phyloP scores from a whole-genome alignment of 53 echinoderm and acorn worm genomes.

The Apostichopus leukothele region DNA sequence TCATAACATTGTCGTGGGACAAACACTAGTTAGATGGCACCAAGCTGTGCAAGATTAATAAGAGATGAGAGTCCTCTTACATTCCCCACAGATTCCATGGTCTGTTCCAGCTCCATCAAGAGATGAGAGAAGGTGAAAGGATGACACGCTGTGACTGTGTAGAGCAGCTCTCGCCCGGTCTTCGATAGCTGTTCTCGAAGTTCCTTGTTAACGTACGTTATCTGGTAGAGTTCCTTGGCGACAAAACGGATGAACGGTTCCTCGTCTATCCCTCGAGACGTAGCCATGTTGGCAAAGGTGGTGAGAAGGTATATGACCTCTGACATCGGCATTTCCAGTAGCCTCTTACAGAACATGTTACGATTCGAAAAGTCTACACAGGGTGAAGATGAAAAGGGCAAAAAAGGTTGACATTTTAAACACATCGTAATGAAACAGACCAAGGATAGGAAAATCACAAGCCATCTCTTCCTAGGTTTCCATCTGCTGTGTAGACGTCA shows the following conservation, averaged over 20 bases:
- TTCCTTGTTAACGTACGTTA: slow-evolving; percentile 79
- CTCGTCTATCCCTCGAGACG: slow-evolving; percentile 62
- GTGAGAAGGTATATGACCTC: slow-evolving; percentile 95
- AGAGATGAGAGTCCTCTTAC: slow-evolving; percentile 7
- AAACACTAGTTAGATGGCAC: too few species aligned
- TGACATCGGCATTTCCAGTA: slow-evolving; percentile 85
- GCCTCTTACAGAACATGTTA: slow-evolving; percentile 67
- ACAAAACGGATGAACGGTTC: slow-evolving; percentile 70
- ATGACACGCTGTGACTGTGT: slow-evolving; percentile 76
- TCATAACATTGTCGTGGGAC: too few species aligned
- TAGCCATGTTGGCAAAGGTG: slow-evolving; percentile 92
- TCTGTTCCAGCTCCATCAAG: slow-evolving; percentile 31
- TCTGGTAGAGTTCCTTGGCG: slow-evolving; percentile 81
- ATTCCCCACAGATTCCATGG: slow-evolving; percentile 42
- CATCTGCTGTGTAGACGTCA: too few species aligned
- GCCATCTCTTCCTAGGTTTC: too few species aligned
- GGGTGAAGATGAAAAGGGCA: neutral
- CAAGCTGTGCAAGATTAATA: too few species aligned
- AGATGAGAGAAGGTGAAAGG: slow-evolving; percentile 87
- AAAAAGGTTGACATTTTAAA: too few species aligned
- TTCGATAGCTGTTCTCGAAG: slow-evolving; percentile 85
- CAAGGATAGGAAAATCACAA: too few species aligned
- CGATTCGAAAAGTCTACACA: slow-evolving; percentile 27
- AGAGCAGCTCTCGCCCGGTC: slow-evolving; percentile 86
- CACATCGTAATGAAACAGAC: too few species aligned